phyloP scores from a whole-genome alignment of 2,797 vertebrate genomes.

The Falco columbarius region DNA sequence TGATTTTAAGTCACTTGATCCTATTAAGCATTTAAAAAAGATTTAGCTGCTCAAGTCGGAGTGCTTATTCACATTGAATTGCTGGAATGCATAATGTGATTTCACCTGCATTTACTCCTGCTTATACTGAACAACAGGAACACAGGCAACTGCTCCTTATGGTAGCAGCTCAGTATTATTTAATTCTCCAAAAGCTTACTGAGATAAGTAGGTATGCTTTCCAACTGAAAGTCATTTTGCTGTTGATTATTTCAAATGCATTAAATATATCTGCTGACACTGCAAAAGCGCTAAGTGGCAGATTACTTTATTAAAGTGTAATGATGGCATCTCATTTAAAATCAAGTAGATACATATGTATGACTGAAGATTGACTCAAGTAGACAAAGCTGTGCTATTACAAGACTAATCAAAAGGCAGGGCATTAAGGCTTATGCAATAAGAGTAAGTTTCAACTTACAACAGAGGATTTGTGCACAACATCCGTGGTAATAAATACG shows the following conservation, averaged over 20 bases:
- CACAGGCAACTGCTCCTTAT: not conserved
- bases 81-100: not conserved
- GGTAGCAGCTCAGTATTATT: not conserved
- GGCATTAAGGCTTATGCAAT: not conserved
- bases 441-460: not conserved
- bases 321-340: not conserved
- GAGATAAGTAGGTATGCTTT: not conserved
- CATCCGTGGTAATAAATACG: not conserved
- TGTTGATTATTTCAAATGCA: not conserved
- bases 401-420: not conserved
- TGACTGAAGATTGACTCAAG: not conserved
- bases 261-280: not conserved
- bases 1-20: not conserved
- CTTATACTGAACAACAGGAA: not conserved
- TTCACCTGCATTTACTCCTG: not conserved
- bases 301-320: not conserved
- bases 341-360: not conserved
- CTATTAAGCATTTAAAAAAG: not conserved
- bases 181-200: not conserved
- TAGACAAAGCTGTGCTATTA: not conserved
- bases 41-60: not conserved
- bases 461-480: not conserved
- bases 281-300: not conserved
- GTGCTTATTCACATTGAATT: not conserved
- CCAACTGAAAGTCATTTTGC: not conserved